Base-by-base conservation (phyloP, 2,888 invertebrate genomes). In the Volucella inflata region DNA sequence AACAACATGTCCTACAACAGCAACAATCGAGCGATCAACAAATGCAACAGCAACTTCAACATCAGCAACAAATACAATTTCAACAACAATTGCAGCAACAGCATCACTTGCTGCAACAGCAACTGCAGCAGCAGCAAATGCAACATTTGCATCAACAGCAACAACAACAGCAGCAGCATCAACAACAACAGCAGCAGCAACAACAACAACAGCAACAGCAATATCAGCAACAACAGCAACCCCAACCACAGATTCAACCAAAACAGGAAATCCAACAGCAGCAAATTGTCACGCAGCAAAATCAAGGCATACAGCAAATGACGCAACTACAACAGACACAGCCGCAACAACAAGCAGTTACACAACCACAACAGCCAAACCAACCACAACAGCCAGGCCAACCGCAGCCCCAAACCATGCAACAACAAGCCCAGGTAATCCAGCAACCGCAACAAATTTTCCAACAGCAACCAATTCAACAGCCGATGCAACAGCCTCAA, bases 131-230 rank as follows among this genome's bases (percentile, higher is more conserved):
- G 74, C 93, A 93, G 14, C 94, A 94, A 82, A 94, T 94, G 87
- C 94, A 92, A 55, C 94, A 93, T 0, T 93, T 94, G 77, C 94
- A 94, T n/a, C 93, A 93, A 75, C 93, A 93, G 74, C 93, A 93
- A 87, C 92, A 93, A 0, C 93, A 92, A 79, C 93, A 93, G 51
- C 87, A 87, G 30, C 87, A 85, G 17, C 93, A 93, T 1, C 88
- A 88, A 53, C 88, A 88, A 89, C 91, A 71, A 87, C 90, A 89
- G 2, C 87, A 89, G 17, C 75, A 89, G n/a, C 89, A 88, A 57
- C 82, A 88, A 40, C 79, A 89, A 16, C 88, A 88, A n/a, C 90
- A 88, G 87, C 72, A 87, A 87, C 44, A 89, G 87, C 53, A 90
- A 88, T 17, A 88, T 74, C 44, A 89, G 87, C n/a, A 42, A 8